These are phyloP conservation scores for Lucifuga dentata DNA, from an alignment of 2,113 vertebrate genomes.

Conservation along the genomic window DNA sequence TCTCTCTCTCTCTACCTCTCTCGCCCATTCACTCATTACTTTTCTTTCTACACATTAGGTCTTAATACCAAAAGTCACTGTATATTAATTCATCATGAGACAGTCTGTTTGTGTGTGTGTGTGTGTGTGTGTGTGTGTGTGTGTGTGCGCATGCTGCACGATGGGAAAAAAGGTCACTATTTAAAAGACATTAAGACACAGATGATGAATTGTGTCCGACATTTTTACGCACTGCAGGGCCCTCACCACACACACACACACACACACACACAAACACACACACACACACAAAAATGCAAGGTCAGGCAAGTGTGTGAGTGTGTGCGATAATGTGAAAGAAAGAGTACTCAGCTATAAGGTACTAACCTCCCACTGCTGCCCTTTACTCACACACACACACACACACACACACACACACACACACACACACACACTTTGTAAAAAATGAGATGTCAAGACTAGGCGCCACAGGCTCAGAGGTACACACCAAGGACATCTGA, in stretches of 20 bases:
- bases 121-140: slow-evolving; percentile 24
- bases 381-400: slow-evolving; percentile 23
- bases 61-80: slow-evolving; percentile 9
- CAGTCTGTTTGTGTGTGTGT: neutral
- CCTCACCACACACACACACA: slow-evolving; percentile 39
- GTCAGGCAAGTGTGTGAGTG: neutral
- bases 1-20: neutral
- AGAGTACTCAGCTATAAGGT: slow-evolving; percentile 54
- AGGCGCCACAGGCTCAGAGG: slow-evolving; percentile 47
- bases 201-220: slow-evolving; percentile 72
- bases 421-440: slow-evolving; percentile 12
- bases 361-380: slow-evolving; percentile 57
- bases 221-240: slow-evolving; percentile 78
- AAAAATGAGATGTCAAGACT: slow-evolving; percentile 64
- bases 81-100: slow-evolving; percentile 45
- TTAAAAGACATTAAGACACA: slow-evolving; percentile 77
- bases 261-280: slow-evolving; percentile 31
- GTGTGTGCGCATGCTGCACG: neutral
- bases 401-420: slow-evolving; percentile 14
- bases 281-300: slow-evolving; percentile 40
- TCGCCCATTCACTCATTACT: too few species aligned
- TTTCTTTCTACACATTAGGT: neutral
- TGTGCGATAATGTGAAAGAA: slow-evolving; percentile 40
- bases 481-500: slow-evolving; percentile 53
- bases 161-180: slow-evolving; percentile 61